These are phyloP conservation scores for Colaptes auratus DNA, from an alignment of 2,113 vertebrate species.

Conservation along the genomic window DNA sequence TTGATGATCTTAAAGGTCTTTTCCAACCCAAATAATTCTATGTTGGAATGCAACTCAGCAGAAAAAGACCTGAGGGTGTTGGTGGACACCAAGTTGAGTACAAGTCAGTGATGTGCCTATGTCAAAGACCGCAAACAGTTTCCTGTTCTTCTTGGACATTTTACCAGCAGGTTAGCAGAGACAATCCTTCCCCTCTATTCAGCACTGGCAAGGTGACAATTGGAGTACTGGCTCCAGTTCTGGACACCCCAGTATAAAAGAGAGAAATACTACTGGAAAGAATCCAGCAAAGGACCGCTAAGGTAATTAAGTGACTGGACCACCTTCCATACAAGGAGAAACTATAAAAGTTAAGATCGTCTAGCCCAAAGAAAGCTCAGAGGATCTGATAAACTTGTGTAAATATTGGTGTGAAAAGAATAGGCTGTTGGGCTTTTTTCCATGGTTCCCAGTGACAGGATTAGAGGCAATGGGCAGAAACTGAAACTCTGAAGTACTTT, in stretches of 20 bases:
- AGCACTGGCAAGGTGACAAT: neutral
- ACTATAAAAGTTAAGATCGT: too few species aligned
- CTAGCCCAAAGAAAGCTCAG: neutral
- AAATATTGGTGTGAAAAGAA: neutral
- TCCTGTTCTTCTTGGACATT: neutral
- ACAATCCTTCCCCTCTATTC: neutral
- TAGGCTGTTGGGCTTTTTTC: neutral
- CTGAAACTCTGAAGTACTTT: neutral
- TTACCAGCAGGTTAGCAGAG: neutral
- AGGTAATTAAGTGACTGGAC: too few species aligned
- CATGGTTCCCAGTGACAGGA: too few species aligned
- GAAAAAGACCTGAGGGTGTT: too few species aligned
- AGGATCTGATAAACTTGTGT: neutral
- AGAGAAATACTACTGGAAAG: neutral
- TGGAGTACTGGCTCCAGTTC: neutral
- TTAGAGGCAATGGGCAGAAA: too few species aligned
- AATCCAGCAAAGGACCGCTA: too few species aligned
- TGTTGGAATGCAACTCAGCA: too few species aligned
- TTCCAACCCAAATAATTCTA: too few species aligned
- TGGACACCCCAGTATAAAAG: neutral
- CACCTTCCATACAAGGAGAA: too few species aligned
- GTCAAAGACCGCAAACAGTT: neutral
- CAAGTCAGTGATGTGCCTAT: neutral
- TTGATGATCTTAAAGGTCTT: too few species aligned
- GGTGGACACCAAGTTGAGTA: too few species aligned